These are phyloP conservation scores for Sinelater perroti DNA, from an alignment of 2,888 invertebrate species.

Conservation along the genomic window DNA sequence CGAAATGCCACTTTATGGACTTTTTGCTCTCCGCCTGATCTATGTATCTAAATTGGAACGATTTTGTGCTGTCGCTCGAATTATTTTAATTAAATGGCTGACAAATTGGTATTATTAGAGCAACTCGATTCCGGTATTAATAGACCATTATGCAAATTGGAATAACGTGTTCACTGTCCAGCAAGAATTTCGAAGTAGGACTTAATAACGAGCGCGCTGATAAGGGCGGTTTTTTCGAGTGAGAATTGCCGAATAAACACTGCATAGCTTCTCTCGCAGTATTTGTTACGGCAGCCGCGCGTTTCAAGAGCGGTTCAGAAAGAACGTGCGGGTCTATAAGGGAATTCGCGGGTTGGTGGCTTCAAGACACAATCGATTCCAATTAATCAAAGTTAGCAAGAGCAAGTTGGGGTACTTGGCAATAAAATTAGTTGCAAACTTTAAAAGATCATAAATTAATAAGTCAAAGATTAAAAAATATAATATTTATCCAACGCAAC, in stretches of 20 bases:
- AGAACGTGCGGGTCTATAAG: too few relatives aligned
- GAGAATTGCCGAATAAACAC: slow-evolving; percentile 14
- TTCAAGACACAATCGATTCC: too few relatives aligned
- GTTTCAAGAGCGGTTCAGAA: too few relatives aligned
- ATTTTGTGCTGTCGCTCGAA: slow-evolving; percentile 54
- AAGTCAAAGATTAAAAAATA: too few relatives aligned
- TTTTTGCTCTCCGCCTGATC: slow-evolving; percentile 47
- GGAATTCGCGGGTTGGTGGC: too few relatives aligned
- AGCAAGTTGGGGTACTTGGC: too few relatives aligned
- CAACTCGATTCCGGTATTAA: slow-evolving; percentile 48
- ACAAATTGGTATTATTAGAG: slow-evolving; percentile 55
- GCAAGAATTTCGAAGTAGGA: slow-evolving; percentile 18
- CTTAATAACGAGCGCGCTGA: slow-evolving; percentile 10
- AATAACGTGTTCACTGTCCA: slow-evolving; percentile 30
- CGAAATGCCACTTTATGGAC: slow-evolving; percentile 57
- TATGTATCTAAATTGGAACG: slow-evolving; percentile 53
- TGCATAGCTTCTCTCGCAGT: too few relatives aligned
- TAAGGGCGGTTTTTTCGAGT: not conserved
- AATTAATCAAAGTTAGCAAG: too few relatives aligned
- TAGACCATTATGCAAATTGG: slow-evolving; percentile 56
- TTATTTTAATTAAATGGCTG: slow-evolving; percentile 58
- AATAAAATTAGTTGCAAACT: too few relatives aligned
- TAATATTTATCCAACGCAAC: too few relatives aligned
- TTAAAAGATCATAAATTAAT: too few relatives aligned
- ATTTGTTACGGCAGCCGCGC: too few relatives aligned